Conservation (phyloP, 1,140 invertebrate genomes). For the Rhyacophila brunnea region DNA sequence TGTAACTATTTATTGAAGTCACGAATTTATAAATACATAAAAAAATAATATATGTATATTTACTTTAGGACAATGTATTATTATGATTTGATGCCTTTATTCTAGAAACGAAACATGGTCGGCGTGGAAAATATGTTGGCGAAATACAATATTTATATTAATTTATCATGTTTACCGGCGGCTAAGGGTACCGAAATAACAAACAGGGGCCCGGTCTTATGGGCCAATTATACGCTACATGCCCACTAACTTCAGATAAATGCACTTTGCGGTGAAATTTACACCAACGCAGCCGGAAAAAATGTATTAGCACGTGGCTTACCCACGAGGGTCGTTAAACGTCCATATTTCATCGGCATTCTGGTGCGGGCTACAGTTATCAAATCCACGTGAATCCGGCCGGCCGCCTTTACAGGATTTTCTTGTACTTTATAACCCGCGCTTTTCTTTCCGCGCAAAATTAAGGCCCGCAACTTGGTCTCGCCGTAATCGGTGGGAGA, state of each 20-base stretch:
- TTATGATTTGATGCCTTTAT: no score
- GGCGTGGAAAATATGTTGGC: no score
- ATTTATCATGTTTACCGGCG: slow-evolving; percentile 11
- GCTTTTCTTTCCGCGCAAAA: no score
- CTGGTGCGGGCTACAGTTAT: slow-evolving; percentile 20
- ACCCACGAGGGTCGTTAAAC: slow-evolving; percentile 27
- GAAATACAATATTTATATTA: slow-evolving; percentile 19
- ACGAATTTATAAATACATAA: no score
- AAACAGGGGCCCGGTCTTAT: slow-evolving; percentile 10
- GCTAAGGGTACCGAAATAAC: slow-evolving; percentile 4
- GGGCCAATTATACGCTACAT: slow-evolving; percentile 13
- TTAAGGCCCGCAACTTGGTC: no score
- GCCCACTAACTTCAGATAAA: slow-evolving; percentile 14
- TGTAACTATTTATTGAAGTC: no score
- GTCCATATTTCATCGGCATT: slow-evolving; percentile 27
- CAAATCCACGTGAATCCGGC: slow-evolving; percentile 17
- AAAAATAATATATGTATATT: no score
- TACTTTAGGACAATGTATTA: no score
- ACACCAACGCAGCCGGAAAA: not conserved
- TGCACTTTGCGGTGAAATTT: slow-evolving; percentile 14
- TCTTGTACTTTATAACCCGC: no score
- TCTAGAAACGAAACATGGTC: no score
- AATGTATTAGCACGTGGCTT: slow-evolving; percentile 16
- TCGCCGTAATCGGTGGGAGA: no score
- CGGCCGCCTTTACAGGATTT: no score